Evolutionary conservation across 2,888 invertebrate species (phyloP).

Genomic region (Ophion costatus): DNA sequence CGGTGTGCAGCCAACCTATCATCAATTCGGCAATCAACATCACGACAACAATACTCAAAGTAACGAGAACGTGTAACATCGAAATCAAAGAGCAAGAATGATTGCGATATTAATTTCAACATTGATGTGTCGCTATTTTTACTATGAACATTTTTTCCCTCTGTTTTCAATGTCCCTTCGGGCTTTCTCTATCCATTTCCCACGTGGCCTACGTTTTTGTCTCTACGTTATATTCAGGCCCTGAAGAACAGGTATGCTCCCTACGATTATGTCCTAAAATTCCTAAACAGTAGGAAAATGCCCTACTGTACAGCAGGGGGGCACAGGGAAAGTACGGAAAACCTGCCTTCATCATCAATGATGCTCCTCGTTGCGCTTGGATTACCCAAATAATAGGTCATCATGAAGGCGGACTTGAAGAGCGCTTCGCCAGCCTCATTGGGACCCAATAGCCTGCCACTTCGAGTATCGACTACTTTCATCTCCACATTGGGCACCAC

Average conservation of each 20-base stretch:
- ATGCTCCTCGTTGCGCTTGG: constrained; percentile 65
- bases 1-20: constrained; percentile 77
- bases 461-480: constrained; percentile 68
- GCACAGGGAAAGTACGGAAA: neutral
- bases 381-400: constrained; percentile 69
- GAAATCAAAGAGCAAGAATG: neutral
- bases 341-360: constrained; percentile 68
- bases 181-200: no score
- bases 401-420: constrained; percentile 62
- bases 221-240: no score
- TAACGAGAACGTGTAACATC: neutral
- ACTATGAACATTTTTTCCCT: neutral
- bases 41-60: neutral
- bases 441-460: constrained; percentile 63
- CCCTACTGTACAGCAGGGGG: neutral
- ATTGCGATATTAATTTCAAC: no score
- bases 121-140: neutral
- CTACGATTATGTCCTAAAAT: neutral
- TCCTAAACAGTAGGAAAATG: no score
- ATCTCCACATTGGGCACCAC: constrained; percentile 59
- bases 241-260: neutral
- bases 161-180: no score
- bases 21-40: neutral
- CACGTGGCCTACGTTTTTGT: no score
- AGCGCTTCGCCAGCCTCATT: constrained; percentile 69